phyloP scores from a whole-genome alignment of 2,888 invertebrate species.

The Sepioteuthis lessoniana region DNA sequence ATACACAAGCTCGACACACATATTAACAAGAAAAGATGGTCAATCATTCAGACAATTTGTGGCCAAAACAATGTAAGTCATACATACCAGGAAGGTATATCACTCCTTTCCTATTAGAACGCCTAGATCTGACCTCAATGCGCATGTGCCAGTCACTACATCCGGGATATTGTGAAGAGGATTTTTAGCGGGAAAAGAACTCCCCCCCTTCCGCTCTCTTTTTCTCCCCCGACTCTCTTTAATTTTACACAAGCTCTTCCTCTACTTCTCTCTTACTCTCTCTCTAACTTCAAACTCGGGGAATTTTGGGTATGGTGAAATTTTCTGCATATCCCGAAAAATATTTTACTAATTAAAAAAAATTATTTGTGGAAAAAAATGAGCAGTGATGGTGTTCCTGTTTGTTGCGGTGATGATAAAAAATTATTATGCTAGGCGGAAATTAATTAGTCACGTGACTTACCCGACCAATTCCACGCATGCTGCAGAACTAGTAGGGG shows the following conservation, averaged over 20 bases:
- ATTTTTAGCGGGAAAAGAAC: constrained; percentile 55
- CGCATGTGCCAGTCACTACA: constrained; percentile 55
- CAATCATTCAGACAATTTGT: background rate
- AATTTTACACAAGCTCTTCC: background rate
- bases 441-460: constrained; percentile 48
- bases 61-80: background rate
- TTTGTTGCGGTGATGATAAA: background rate
- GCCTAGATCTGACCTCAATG: constrained; percentile 48
- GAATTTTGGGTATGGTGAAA: background rate
- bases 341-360: background rate
- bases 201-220: background rate
- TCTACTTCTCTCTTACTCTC: background rate
- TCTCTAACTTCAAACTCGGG: background rate
- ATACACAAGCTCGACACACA: background rate
- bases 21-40: constrained; percentile 1
- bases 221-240: background rate
- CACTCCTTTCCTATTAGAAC: constrained; percentile 44
- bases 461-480: background rate
- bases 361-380: background rate
- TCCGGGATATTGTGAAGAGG: constrained; percentile 56
- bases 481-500: background rate
- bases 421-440: background rate
- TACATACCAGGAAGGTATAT: constrained; percentile 47
- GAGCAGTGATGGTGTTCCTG: background rate
- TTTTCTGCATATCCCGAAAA: background rate